phyloP scores from a whole-genome alignment of 2,797 vertebrate species.

The Enoplosus armatus region DNA sequence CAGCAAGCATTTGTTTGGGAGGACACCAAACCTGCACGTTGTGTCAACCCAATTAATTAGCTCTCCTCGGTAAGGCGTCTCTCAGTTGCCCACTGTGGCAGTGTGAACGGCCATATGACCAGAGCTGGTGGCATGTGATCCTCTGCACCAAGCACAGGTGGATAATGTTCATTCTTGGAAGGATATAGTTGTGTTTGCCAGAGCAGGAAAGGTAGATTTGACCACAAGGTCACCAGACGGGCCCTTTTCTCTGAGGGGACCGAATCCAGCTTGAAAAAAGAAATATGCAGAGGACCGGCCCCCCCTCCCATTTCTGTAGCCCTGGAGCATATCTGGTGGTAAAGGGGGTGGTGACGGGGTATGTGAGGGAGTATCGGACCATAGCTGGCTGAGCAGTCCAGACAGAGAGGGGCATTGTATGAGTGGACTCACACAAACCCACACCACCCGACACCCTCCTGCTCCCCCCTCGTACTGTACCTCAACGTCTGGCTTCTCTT shows the following conservation, averaged over 20 bases:
- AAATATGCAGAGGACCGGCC: conserved; percentile 48
- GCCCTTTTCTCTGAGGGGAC: conserved; percentile 49
- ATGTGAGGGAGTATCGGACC: conserved; percentile 69
- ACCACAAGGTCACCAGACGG: conserved; percentile 68
- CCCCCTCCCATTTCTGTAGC: conserved; percentile 50
- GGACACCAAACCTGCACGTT: not conserved
- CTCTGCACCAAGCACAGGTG: conserved; percentile 42
- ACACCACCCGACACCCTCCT: conserved; percentile 57
- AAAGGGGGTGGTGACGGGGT: conserved; percentile 56
- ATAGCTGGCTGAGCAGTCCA: conserved; percentile 55
- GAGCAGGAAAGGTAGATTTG: conserved; percentile 58
- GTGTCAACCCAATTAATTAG: not conserved
- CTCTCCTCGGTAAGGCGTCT: not conserved
- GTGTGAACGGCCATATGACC: not conserved
- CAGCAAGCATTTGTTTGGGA: not conserved
- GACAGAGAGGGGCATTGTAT: conserved; percentile 80
- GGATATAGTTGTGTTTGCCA: conserved; percentile 21
- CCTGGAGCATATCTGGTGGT: conserved; percentile 72
- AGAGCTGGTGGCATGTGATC: conserved; percentile 21
- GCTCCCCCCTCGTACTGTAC: conserved; percentile 48
- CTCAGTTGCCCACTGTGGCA: not conserved
- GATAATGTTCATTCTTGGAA: conserved; percentile 43
- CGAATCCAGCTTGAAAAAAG: conserved; percentile 46
- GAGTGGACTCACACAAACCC: conserved; percentile 59
- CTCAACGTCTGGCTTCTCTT: conserved; percentile 58